A percentile compares a stretch with the other conserved stretches of the same genome.
phyloP scores from a whole-genome alignment of 2,888 invertebrate species.

The Psylliodes chrysocephalus region DNA sequence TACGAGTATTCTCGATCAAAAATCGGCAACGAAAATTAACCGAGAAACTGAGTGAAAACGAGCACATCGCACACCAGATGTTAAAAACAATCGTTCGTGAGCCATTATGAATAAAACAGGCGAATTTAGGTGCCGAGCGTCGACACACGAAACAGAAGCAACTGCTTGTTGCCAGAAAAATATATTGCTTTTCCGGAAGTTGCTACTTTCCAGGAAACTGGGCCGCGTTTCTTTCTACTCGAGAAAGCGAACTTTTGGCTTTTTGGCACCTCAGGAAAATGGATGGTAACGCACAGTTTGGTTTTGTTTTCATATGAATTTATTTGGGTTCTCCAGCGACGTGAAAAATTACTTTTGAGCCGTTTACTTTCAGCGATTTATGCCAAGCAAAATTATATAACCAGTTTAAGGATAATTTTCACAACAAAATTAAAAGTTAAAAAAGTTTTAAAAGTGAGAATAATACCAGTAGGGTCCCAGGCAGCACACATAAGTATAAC shows the following conservation, averaged over 20 bases:
- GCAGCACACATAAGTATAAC: too few species aligned
- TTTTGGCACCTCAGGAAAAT: constrained; percentile 13
- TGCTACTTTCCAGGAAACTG: constrained; percentile 23
- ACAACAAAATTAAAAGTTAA: too few species aligned
- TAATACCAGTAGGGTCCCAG: too few species aligned
- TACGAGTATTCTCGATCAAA: background rate
- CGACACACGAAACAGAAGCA: constrained; percentile 38
- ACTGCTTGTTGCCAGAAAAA: constrained; percentile 37
- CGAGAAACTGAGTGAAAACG: constrained; percentile 30
- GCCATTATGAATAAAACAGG: constrained; percentile 44
- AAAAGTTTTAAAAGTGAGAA: too few species aligned
- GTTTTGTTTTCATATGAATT: too few species aligned
- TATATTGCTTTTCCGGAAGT: constrained; percentile 34
- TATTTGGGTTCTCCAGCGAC: too few species aligned
- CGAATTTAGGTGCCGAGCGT: constrained; percentile 35
- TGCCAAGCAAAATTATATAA: too few species aligned
- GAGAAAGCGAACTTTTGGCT: constrained; percentile 6
- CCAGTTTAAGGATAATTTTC: too few species aligned
- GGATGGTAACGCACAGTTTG: background rate
- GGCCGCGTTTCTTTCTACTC: constrained; percentile 11
- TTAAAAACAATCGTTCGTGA: constrained; percentile 36
- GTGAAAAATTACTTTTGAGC: too few species aligned
- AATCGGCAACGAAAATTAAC: constrained; percentile 24
- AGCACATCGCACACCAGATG: constrained; percentile 38
- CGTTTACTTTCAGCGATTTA: too few species aligned